phyloP scores from a whole-genome alignment of 2,888 invertebrate genomes.

The Eupithecia insigniata region DNA sequence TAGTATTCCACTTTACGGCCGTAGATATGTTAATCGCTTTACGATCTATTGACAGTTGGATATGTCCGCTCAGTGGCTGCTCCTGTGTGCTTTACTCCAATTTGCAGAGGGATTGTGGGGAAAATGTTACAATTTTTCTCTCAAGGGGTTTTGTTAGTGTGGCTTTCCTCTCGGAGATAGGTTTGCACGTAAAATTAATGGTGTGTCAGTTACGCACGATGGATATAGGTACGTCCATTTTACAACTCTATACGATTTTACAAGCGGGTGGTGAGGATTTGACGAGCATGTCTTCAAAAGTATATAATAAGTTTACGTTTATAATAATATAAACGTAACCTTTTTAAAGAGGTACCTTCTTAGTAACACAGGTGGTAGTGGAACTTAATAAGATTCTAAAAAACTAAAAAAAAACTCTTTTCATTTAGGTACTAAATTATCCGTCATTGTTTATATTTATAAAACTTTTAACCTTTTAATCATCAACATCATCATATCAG shows the following conservation, averaged over 20 bases:
- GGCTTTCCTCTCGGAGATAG: background rate
- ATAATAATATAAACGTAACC: too few species aligned
- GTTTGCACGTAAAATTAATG: background rate
- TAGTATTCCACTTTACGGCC: slow-evolving; percentile 1
- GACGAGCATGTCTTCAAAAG: too few species aligned
- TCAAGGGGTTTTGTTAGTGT: background rate
- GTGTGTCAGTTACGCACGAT: background rate
- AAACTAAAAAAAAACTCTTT: too few species aligned
- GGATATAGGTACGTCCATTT: background rate
- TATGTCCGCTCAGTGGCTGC: background rate
- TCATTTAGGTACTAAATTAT: too few species aligned
- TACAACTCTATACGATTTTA: too few species aligned
- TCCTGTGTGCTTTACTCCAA: background rate
- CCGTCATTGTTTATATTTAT: too few species aligned
- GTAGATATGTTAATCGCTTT: slow-evolving; percentile 1
- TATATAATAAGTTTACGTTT: too few species aligned
- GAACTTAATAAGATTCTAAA: too few species aligned
- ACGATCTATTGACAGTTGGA: slow-evolving; percentile 8
- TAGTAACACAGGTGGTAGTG: too few species aligned
- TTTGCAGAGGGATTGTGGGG: background rate
- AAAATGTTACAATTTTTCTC: background rate
- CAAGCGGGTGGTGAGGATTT: background rate
- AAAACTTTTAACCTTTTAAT: too few species aligned
- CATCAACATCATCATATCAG: too few species aligned
- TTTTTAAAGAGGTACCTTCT: too few species aligned